phyloP scores from a whole-genome alignment of 2,888 invertebrate genomes.

The Onchidella celtica region DNA sequence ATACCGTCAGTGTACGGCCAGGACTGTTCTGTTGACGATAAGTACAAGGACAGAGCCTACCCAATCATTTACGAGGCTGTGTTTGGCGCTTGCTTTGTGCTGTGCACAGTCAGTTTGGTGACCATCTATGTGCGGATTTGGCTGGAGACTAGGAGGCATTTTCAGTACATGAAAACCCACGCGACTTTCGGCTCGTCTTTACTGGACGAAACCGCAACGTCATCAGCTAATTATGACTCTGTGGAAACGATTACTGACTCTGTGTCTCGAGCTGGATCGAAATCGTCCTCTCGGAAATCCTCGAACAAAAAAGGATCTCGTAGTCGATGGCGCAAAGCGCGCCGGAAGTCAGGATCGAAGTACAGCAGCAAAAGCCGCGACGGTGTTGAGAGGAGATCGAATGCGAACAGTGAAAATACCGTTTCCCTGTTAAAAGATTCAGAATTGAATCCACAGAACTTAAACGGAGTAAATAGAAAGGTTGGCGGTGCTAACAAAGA shows the following conservation, averaged over 20 bases:
- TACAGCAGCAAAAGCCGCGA: not conserved
- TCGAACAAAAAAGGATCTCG: not conserved
- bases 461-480: too few species aligned
- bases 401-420: too few species aligned
- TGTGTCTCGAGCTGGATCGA: not conserved
- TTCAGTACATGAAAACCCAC: slow-evolving; percentile 30
- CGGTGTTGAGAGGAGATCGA: too few species aligned
- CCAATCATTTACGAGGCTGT: slow-evolving; percentile 50
- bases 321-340: not conserved
- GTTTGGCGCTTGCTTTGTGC: slow-evolving; percentile 39
- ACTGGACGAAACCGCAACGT: not conserved
- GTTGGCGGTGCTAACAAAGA: too few species aligned
- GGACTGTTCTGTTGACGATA: slow-evolving; percentile 55
- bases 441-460: too few species aligned
- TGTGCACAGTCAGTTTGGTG: slow-evolving; percentile 18
- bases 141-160: slow-evolving; percentile 48
- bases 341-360: not conserved
- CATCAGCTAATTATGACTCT: not conserved
- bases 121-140: slow-evolving; percentile 43
- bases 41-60: slow-evolving; percentile 19
- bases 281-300: not conserved
- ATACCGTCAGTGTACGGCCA: slow-evolving; percentile 41
- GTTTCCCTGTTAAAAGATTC: too few species aligned
- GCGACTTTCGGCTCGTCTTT: not conserved
- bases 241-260: not conserved